Conservation (phyloP, 2,888 invertebrate species). For the Peribatodes rhomboidaria region DNA sequence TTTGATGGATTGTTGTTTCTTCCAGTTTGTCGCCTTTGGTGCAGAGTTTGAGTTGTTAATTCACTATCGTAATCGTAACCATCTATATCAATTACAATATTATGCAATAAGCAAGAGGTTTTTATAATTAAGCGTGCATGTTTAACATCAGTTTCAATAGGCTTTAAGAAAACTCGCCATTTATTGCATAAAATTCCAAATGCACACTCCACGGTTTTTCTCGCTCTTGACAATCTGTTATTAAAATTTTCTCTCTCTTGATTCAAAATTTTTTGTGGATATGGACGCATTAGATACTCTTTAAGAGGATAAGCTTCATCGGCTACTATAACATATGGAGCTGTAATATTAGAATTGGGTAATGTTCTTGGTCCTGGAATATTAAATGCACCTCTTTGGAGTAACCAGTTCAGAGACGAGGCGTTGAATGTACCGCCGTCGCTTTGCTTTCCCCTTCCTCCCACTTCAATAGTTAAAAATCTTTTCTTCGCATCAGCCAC, state of each 20-base stretch:
- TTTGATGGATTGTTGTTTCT: constrained; percentile 47
- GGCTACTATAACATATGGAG: constrained; percentile 52
- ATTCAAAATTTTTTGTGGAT: constrained; percentile 43
- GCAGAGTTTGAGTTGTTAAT: constrained; percentile 38
- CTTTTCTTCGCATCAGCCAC: constrained; percentile 44
- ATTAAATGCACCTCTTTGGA: constrained; percentile 43
- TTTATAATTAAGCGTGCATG: constrained; percentile 44
- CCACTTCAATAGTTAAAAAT: constrained; percentile 49
- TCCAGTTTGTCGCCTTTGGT: constrained; percentile 47
- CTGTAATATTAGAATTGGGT: constrained; percentile 48
- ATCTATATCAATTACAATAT: constrained; percentile 49
- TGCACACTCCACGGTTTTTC: constrained; percentile 51
- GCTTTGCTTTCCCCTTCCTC: constrained; percentile 46
- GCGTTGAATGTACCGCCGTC: constrained; percentile 49
- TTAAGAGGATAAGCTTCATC: constrained; percentile 51
- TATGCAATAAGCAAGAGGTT: constrained; percentile 48
- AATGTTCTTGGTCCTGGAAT: constrained; percentile 46
- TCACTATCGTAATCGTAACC: constrained; percentile 42
- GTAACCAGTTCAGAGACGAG: constrained; percentile 43
- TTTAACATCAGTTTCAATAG: constrained; percentile 48
- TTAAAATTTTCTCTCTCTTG: constrained; percentile 48
- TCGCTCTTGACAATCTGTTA: constrained; percentile 47
- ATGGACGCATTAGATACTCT: constrained; percentile 42
- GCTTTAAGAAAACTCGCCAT: constrained; percentile 42
- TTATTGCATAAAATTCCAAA: constrained; percentile 50